Evolutionary conservation across 2,888 invertebrate species (phyloP).

Genomic region (Apeira syringaria): DNA sequence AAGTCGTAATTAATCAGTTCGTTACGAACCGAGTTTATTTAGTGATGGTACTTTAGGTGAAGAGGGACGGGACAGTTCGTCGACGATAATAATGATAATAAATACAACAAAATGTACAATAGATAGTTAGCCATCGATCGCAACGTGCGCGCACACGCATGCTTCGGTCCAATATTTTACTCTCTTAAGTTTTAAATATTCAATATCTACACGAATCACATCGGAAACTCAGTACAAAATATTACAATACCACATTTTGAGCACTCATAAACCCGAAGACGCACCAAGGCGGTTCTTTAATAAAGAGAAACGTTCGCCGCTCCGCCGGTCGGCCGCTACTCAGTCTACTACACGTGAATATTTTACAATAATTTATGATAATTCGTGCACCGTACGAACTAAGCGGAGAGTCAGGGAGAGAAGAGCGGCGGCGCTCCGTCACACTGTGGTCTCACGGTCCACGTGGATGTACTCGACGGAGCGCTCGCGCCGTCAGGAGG

Average conservation of each 20-base stretch:
- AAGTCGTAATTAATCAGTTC: constrained; percentile 28
- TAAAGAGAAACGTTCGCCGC: background rate
- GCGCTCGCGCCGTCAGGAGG: constrained; percentile 95
- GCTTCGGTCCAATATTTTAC: constrained; percentile 11
- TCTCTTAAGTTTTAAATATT: constrained; percentile 19
- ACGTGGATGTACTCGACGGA: constrained; percentile 97
- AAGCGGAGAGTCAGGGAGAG: constrained; percentile 14
- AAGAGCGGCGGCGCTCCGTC: constrained; percentile 67
- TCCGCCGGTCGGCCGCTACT: constrained; percentile 3
- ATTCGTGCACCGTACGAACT: constrained; percentile 11
- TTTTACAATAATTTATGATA: constrained; percentile 7
- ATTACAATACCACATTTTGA: constrained; percentile 8
- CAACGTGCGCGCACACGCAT: constrained; percentile 8
- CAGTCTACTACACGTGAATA: constrained; percentile 11
- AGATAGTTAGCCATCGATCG: constrained; percentile 11
- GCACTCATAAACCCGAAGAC: constrained; percentile 12
- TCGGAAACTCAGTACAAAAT: constrained; percentile 14
- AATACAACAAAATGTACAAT: constrained; percentile 20
- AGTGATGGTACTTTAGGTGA: constrained; percentile 63
- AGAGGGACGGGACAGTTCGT: constrained; percentile 79
- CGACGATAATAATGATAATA: constrained; percentile 49
- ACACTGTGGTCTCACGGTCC: constrained; percentile 96
- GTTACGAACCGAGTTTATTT: constrained; percentile 57
- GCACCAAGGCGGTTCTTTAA: background rate
- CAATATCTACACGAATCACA: constrained; percentile 28